Percentiles rank a stretch among this genome's conserved stretches.
Conservation (phyloP, 2,113 vertebrate genomes). For the Lonchura striata region DNA sequence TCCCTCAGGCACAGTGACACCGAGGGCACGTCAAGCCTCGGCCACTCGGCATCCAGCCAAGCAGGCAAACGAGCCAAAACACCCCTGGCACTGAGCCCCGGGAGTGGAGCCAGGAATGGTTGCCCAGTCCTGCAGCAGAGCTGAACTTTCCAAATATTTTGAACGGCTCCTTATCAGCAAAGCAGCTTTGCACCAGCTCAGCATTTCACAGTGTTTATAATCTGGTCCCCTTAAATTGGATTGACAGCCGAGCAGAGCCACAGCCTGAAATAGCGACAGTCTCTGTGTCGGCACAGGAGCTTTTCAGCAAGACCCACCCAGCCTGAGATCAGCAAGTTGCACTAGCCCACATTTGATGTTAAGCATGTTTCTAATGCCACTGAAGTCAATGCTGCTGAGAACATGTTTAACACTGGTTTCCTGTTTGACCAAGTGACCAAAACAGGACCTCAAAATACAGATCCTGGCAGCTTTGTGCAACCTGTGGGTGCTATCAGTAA, state of each 20-base stretch:
- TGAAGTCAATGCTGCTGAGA: not conserved
- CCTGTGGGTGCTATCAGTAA: not conserved
- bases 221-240: not conserved
- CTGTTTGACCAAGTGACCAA: not conserved
- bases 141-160: not conserved
- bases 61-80: not conserved
- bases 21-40: not conserved
- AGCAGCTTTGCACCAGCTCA: not conserved
- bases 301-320: not conserved
- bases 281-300: not conserved
- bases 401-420: not conserved
- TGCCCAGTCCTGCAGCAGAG: not conserved
- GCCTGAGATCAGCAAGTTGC: not conserved
- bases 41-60: not conserved
- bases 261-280: not conserved
- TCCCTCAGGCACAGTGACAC: not conserved
- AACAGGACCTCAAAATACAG: not conserved
- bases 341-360: not conserved
- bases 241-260: not conserved
- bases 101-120: not conserved
- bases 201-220: not conserved
- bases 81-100: not conserved
- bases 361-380: not conserved
- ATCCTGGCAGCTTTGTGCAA: not conserved
- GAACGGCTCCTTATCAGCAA: constrained; percentile 24